These are phyloP conservation scores for Caenorhabditis sp. DNA, from an alignment of 2,888 invertebrate genomes.

Conservation along the genomic window DNA sequence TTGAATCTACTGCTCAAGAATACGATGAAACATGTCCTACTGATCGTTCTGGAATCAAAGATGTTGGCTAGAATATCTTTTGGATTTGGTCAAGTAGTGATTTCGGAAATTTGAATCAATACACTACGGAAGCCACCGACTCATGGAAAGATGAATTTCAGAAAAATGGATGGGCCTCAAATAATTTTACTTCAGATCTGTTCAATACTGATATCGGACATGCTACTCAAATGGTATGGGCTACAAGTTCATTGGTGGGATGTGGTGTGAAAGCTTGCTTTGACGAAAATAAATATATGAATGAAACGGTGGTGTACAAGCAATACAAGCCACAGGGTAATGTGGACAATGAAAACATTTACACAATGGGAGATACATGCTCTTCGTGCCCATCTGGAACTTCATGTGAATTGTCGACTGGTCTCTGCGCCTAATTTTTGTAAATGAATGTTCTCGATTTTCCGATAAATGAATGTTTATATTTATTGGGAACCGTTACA, in stretches of 20 bases:
- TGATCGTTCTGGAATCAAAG: background rate
- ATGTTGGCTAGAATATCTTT: constrained; percentile 8
- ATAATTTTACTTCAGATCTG: background rate
- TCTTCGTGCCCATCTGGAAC: background rate
- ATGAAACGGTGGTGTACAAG: constrained; percentile 20
- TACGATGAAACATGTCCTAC: constrained; percentile 9
- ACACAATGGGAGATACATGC: background rate
- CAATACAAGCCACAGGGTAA: constrained; percentile 27
- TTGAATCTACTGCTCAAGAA: constrained; percentile 1
- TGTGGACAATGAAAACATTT: background rate
- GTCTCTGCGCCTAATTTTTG: constrained; percentile 22
- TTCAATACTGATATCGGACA: constrained; percentile 32
- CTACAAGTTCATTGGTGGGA: constrained; percentile 16
- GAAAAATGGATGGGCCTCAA: constrained; percentile 21
- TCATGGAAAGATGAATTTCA: constrained; percentile 26
- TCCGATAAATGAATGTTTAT: no score
- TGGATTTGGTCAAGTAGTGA: constrained; percentile 9
- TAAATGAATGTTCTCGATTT: no score
- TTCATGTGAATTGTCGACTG: constrained; percentile 14
- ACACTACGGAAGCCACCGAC: constrained; percentile 2
- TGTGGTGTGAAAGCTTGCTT: constrained; percentile 34
- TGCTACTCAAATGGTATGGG: constrained; percentile 41
- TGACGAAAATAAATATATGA: constrained; percentile 11
- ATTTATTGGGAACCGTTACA: no score
- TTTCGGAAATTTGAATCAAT: constrained; percentile 21